Evolutionary conservation across 1,140 invertebrate genomes (phyloP).

Genomic region (Leptonema lineaticorne): DNA sequence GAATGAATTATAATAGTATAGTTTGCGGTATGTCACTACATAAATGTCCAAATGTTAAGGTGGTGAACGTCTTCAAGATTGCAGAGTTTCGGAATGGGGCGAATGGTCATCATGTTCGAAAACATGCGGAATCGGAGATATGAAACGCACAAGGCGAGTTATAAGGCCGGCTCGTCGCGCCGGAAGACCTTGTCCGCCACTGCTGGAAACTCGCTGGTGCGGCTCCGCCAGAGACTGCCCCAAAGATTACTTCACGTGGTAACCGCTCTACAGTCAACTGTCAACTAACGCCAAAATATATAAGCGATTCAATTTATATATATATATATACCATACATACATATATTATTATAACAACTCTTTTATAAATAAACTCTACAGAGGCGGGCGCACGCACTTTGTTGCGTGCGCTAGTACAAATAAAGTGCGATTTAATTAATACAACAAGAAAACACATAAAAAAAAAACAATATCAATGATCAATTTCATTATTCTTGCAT

Average conservation of each 20-base stretch:
- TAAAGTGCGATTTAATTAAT: constrained; percentile 36
- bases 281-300: neutral
- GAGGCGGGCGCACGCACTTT: too few species aligned
- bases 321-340: neutral
- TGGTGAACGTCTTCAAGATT: constrained; percentile 58
- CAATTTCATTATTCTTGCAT: neutral
- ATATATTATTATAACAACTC: neutral
- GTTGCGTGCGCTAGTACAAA: constrained; percentile 36
- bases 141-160: constrained; percentile 73
- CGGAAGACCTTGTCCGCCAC: constrained; percentile 75
- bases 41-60: too few species aligned
- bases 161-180: constrained; percentile 72
- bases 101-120: constrained; percentile 83
- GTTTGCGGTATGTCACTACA: too few species aligned
- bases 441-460: neutral
- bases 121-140: constrained; percentile 85
- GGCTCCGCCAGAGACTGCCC: constrained; percentile 71
- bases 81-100: constrained; percentile 84
- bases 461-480: constrained; percentile 8
- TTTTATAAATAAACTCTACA: too few species aligned
- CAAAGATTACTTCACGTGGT: constrained; percentile 59
- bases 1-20: neutral
- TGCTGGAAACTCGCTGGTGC: constrained; percentile 84
- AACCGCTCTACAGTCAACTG: constrained; percentile 20
- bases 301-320: too few species aligned